Evolutionary conservation across 2,113 vertebrate genomes (phyloP).

Genomic region (Otolemur garnettii): DNA sequence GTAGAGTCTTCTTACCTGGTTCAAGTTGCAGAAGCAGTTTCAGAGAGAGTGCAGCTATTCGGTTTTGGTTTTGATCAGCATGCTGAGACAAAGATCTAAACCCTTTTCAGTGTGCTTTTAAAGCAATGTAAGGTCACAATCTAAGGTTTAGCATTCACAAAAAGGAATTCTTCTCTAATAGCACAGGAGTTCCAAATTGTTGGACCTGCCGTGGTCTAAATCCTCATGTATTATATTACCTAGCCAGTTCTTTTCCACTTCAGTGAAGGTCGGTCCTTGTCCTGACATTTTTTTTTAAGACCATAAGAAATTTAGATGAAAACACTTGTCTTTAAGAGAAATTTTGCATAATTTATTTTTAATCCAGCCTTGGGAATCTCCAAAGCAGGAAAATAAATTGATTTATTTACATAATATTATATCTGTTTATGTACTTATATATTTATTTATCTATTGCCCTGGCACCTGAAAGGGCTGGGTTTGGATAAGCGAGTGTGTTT

Average conservation of each 20-base stretch:
- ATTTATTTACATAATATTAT: not conserved
- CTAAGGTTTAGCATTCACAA: not conserved
- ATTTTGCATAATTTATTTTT: conserved; percentile 52
- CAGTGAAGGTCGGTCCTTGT: not conserved
- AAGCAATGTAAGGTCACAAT: not conserved
- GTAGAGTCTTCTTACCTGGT: not conserved
- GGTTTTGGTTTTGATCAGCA: not conserved
- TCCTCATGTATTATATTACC: conserved; percentile 6
- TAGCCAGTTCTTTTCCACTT: not conserved
- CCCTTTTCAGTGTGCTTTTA: not conserved
- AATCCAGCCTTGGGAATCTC: not conserved
- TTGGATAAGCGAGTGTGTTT: not conserved
- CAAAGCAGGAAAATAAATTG: conserved; percentile 21
- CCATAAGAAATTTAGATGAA: conserved; percentile 61
- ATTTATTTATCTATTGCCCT: not conserved
- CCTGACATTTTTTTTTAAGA: conserved; percentile 43
- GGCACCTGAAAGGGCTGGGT: not conserved
- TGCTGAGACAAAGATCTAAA: not conserved
- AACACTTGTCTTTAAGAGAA: conserved; percentile 45
- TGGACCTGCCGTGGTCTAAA: not conserved
- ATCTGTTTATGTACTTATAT: not conserved
- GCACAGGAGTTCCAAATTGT: not conserved
- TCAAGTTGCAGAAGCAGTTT: not conserved
- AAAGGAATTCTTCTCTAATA: not conserved
- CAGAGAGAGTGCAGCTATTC: not conserved